Percentiles rank a stretch among this genome's conserved stretches.
These are phyloP conservation scores for Pissodes strobi DNA, from an alignment of 1,140 invertebrate genomes.

Conservation along the genomic window DNA sequence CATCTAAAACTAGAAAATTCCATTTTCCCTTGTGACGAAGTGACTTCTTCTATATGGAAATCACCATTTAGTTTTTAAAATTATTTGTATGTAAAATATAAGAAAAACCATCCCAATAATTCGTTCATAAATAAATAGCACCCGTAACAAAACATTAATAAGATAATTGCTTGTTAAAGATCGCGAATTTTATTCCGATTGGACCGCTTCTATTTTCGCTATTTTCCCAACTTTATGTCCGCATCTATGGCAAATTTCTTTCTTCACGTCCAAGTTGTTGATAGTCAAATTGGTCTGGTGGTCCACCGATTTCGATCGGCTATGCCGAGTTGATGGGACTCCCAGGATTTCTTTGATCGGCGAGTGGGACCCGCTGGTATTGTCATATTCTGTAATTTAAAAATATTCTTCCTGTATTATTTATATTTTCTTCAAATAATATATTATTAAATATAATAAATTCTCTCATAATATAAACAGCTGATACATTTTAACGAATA, in stretches of 20 bases:
- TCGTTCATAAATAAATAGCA: no score
- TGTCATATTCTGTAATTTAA: conserved; percentile 32
- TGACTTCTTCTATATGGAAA: no score
- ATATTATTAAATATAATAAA: no score
- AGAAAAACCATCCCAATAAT: no score
- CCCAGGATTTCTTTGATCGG: conserved; percentile 31
- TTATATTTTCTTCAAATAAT: neutral
- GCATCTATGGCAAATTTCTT: conserved; percentile 49
- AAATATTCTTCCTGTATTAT: no score
- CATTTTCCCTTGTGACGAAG: no score
- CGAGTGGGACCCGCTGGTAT: conserved; percentile 10
- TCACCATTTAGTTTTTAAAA: no score
- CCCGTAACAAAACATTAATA: neutral
- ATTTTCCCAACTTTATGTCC: conserved; percentile 41
- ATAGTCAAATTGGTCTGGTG: conserved; percentile 40
- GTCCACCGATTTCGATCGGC: conserved; percentile 48
- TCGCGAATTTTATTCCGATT: neutral
- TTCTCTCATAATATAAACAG: no score
- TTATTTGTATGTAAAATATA: no score
- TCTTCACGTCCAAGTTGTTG: conserved; percentile 23
- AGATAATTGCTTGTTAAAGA: neutral
- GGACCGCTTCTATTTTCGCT: neutral
- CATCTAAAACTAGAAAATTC: no score
- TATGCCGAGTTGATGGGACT: conserved; percentile 29
- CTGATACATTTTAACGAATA: no score